Percentiles rank a stretch among this genome's conserved stretches.
Evolutionary conservation across 1,140 invertebrate genomes (phyloP).

Genomic region (Meteorus sp.): DNA sequence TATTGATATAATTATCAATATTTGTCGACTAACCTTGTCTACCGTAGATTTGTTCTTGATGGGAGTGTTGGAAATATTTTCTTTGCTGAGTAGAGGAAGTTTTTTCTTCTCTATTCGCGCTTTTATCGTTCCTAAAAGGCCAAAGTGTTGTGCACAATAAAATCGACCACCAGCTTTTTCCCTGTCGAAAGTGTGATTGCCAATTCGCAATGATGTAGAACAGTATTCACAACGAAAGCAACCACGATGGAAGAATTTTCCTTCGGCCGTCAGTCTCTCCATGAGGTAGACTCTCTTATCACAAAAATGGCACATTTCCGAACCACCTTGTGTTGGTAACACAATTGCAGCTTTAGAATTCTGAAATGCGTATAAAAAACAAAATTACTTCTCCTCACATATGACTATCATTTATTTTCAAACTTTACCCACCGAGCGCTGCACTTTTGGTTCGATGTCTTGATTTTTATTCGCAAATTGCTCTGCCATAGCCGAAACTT

Average conservation of each 20-base stretch:
- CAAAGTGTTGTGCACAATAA: slow-evolving; percentile 81
- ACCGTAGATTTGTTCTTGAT: slow-evolving; percentile 33
- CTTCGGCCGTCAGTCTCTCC: slow-evolving; percentile 84
- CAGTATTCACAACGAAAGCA: slow-evolving; percentile 82
- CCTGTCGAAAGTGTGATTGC: slow-evolving; percentile 75
- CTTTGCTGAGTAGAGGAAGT: slow-evolving; percentile 49
- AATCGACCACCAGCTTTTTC: slow-evolving; percentile 74
- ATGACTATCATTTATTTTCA: no score
- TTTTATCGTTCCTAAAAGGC: slow-evolving; percentile 62
- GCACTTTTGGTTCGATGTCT: slow-evolving; percentile 61
- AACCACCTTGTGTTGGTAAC: slow-evolving; percentile 67
- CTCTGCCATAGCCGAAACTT: slow-evolving; percentile 85
- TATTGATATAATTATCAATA: not conserved
- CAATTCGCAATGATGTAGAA: slow-evolving; percentile 68
- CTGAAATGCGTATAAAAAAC: slow-evolving; percentile 50
- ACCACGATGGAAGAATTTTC: slow-evolving; percentile 82
- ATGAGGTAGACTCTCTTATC: slow-evolving; percentile 85
- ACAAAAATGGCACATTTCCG: slow-evolving; percentile 86
- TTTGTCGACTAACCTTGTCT: slow-evolving; percentile 43
- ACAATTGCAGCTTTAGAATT: slow-evolving; percentile 63
- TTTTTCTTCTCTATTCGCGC: slow-evolving; percentile 51
- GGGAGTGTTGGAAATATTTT: slow-evolving; percentile 52
- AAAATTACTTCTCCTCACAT: no score
- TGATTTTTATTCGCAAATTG: slow-evolving; percentile 72
- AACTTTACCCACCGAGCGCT: slow-evolving; percentile 67